These are phyloP conservation scores for Hylia prasina DNA, from an alignment of 2,113 vertebrate species.

Conservation along the genomic window DNA sequence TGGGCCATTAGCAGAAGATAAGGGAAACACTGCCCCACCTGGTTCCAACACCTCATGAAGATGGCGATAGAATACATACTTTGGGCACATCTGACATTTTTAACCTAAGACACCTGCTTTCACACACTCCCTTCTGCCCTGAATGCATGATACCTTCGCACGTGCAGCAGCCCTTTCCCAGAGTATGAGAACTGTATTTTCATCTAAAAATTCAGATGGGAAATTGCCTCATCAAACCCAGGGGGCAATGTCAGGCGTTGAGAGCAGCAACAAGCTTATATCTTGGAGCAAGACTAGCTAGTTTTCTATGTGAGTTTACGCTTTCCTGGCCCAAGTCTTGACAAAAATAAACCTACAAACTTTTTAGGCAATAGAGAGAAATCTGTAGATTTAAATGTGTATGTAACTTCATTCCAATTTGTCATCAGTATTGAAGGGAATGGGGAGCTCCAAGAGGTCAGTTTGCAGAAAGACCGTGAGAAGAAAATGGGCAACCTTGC, in stretches of 20 bases:
- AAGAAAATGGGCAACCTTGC: not conserved
- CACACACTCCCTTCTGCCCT: not conserved
- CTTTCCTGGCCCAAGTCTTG: not conserved
- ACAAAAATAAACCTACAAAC: not conserved
- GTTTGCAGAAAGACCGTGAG: not conserved
- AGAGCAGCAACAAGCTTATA: not conserved
- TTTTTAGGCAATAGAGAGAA: not conserved
- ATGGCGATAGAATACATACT: too few relatives aligned
- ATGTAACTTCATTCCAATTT: not conserved
- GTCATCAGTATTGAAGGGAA: not conserved
- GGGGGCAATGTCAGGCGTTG: rapidly evolving
- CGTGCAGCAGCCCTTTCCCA: not conserved
- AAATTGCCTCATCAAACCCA: not conserved
- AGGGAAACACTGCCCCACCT: too few relatives aligned
- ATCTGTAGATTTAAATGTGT: not conserved
- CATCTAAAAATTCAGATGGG: not conserved
- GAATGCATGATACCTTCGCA: not conserved
- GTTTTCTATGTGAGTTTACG: not conserved
- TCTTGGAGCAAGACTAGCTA: not conserved
- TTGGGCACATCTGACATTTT: too few relatives aligned
- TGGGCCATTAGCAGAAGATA: too few relatives aligned
- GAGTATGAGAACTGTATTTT: not conserved
- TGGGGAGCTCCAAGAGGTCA: not conserved
- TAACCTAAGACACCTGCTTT: not conserved
- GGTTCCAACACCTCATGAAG: too few relatives aligned